These are phyloP conservation scores for Oscheius sp. DNA, from an alignment of 2,888 invertebrate genomes.

Conservation along the genomic window DNA sequence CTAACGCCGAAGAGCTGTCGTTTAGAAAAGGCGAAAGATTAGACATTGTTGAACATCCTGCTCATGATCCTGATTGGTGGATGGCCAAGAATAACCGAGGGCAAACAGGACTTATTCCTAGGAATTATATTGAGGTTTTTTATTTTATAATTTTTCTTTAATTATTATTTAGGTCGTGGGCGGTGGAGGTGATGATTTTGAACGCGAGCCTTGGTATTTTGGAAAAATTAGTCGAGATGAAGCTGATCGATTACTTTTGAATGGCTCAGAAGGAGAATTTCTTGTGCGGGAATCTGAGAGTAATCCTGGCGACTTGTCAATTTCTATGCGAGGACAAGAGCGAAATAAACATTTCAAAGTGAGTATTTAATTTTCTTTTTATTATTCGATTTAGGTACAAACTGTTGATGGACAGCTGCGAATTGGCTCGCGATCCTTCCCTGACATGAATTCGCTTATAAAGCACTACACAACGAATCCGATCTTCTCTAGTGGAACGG, in stretches of 20 bases:
- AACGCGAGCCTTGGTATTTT: slow-evolving; percentile 87
- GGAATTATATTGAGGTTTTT: slow-evolving; percentile 76
- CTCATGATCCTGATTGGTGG: slow-evolving; percentile 98
- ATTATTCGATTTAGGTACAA: slow-evolving; percentile 40
- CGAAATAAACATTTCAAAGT: slow-evolving; percentile 93
- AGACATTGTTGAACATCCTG: slow-evolving; percentile 94
- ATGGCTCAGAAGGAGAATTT: slow-evolving; percentile 97
- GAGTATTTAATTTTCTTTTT: not conserved
- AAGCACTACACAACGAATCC: slow-evolving; percentile 98
- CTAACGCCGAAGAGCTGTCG: slow-evolving; percentile 79
- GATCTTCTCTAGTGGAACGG: slow-evolving; percentile 97
- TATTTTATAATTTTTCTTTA: not conserved
- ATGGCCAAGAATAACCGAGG: slow-evolving; percentile 92
- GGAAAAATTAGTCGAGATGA: slow-evolving; percentile 94
- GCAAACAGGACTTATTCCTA: slow-evolving; percentile 91
- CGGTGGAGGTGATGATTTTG: not conserved
- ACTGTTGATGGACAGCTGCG: slow-evolving; percentile 79
- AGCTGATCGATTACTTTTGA: slow-evolving; percentile 93
- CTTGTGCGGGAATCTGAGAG: slow-evolving; percentile 98
- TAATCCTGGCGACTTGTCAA: slow-evolving; percentile 98
- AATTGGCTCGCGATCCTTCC: slow-evolving; percentile 97
- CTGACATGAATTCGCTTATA: slow-evolving; percentile 92
- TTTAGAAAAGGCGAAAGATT: slow-evolving; percentile 81
- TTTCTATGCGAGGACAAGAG: slow-evolving; percentile 95
- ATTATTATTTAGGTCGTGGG: not conserved